Evolutionary conservation across 2,113 vertebrate species (phyloP).

Genomic region (Herpailurus yagouaroundi): DNA sequence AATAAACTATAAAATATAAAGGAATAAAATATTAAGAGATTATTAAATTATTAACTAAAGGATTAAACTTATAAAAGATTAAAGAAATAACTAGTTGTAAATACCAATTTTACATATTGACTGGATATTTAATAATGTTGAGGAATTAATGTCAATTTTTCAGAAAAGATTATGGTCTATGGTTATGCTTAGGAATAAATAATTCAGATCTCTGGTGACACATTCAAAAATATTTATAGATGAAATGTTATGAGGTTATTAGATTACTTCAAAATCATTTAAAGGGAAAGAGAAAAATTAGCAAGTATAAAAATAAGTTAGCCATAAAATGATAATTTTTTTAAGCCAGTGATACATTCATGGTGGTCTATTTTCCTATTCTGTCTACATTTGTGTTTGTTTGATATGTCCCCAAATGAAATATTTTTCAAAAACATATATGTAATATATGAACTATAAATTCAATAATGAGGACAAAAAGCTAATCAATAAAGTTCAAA

Average conservation of each 20-base stretch:
- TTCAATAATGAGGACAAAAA: background rate
- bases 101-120: background rate
- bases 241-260: background rate
- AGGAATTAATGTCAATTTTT: background rate
- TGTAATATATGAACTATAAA: background rate
- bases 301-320: background rate
- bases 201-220: background rate
- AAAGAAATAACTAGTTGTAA: background rate
- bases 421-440: background rate
- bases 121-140: background rate
- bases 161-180: background rate
- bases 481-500: background rate
- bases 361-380: background rate
- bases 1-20: background rate
- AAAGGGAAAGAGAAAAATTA: background rate
- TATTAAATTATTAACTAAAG: background rate
- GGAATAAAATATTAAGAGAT: background rate
- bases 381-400: background rate
- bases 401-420: background rate
- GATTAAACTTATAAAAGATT: background rate
- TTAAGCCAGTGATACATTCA: background rate
- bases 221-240: background rate
- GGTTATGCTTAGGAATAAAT: background rate
- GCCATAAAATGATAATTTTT: background rate
- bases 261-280: background rate